Conservation (phyloP, 2,888 invertebrate genomes). For the Trachelus iudaicus region DNA sequence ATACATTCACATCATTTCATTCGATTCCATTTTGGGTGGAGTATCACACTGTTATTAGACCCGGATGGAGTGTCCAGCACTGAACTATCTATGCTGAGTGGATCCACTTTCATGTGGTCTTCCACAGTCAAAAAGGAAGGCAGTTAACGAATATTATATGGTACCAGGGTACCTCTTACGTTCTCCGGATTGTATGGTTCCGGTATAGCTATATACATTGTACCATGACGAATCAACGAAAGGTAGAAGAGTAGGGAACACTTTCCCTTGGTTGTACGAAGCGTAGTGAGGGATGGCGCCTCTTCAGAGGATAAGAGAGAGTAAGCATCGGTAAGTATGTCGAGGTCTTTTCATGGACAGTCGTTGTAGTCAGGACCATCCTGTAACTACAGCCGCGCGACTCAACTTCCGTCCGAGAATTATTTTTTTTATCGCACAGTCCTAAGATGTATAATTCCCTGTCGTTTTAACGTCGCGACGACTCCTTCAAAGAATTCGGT, state of each 20-base stretch:
- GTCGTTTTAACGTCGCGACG: neutral
- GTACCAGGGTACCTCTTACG: neutral
- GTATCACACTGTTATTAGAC: neutral
- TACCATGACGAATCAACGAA: constrained; percentile 41
- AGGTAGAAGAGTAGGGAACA: constrained; percentile 48
- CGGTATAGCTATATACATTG: neutral
- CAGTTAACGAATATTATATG: neutral
- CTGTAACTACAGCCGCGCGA: constrained; percentile 33
- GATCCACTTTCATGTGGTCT: neutral
- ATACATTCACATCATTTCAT: neutral
- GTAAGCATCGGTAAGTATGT: constrained; percentile 58
- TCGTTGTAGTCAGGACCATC: constrained; percentile 47
- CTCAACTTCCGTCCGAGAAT: constrained; percentile 3
- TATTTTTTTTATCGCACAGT: neutral
- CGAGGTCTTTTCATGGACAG: constrained; percentile 66
- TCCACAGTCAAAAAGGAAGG: neutral
- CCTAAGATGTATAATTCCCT: neutral
- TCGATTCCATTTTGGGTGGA: neutral
- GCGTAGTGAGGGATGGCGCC: constrained; percentile 52
- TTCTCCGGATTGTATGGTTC: neutral
- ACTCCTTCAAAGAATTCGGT: neutral
- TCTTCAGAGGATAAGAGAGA: constrained; percentile 51
- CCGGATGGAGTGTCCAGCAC: neutral
- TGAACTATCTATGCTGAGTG: neutral
- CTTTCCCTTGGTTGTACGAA: constrained; percentile 57